These are phyloP conservation scores for Nomada flava DNA, from an alignment of 2,888 invertebrate species.

Conservation along the genomic window DNA sequence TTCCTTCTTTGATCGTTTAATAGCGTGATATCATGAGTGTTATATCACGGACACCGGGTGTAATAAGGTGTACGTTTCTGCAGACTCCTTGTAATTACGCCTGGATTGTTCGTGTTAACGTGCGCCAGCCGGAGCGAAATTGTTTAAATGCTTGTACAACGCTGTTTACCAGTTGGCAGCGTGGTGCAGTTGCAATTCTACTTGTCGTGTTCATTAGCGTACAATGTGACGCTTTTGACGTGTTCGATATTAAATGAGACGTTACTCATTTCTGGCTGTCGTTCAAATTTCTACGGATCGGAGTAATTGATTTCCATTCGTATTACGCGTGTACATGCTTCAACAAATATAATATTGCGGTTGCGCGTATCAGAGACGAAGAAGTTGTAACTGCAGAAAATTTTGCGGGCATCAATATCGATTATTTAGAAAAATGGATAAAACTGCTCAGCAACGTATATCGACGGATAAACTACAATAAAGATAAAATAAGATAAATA, in stretches of 20 bases:
- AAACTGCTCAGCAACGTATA: neutral
- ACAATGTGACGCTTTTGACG: neutral
- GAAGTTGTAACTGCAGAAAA: too few relatives aligned
- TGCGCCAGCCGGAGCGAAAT: neutral
- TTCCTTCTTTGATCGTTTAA: slow-evolving; percentile 14
- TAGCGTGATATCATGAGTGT: slow-evolving; percentile 21
- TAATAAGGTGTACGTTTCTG: slow-evolving; percentile 23
- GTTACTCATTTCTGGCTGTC: neutral
- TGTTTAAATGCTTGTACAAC: slow-evolving; percentile 3
- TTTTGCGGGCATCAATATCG: too few relatives aligned
- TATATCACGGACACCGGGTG: slow-evolving; percentile 20
- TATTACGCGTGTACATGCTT: too few relatives aligned
- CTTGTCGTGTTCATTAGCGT: too few relatives aligned
- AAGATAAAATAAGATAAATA: neutral
- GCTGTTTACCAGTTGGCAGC: slow-evolving; percentile 4
- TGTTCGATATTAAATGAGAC: neutral
- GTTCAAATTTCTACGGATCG: neutral
- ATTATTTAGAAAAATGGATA: neutral
- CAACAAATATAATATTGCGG: neutral
- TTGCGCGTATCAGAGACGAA: too few relatives aligned
- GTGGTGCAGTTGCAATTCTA: neutral
- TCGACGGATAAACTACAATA: neutral
- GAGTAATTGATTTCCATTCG: neutral
- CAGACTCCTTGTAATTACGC: slow-evolving; percentile 21
- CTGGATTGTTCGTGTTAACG: slow-evolving; percentile 7